These are phyloP conservation scores for Neodiprion lecontei DNA, from an alignment of 1,140 invertebrate genomes.

Conservation along the genomic window DNA sequence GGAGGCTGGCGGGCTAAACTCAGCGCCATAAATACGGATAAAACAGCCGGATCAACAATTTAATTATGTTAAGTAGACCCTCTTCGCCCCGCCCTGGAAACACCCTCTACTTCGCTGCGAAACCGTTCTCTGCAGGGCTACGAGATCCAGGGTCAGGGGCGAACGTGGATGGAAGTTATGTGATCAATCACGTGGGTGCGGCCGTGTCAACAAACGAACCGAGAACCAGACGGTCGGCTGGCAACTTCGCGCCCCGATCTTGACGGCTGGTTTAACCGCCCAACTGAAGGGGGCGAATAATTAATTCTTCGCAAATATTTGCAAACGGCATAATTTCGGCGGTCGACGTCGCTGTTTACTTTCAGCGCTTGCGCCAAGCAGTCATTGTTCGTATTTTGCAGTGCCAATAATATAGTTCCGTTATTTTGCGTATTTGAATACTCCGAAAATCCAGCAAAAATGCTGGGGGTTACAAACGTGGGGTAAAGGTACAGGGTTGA, in stretches of 20 bases:
- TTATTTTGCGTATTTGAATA: too few species aligned
- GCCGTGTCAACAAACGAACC: not conserved
- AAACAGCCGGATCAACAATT: slow-evolving; percentile 7
- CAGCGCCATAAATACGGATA: not conserved
- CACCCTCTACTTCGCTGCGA: not conserved
- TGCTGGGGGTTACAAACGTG: too few species aligned
- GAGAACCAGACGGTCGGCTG: not conserved
- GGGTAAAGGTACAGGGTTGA: too few species aligned
- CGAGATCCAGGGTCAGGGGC: not conserved
- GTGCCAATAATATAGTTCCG: too few species aligned
- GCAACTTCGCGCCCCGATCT: not conserved
- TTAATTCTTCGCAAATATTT: not conserved
- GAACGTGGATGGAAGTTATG: not conserved
- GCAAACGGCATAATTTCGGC: not conserved
- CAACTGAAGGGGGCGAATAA: not conserved
- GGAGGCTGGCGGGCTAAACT: too few species aligned
- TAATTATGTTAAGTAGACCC: slow-evolving; percentile 5
- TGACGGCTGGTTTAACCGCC: not conserved
- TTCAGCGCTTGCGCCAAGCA: too few species aligned
- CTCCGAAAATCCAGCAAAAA: too few species aligned
- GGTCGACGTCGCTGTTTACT: too few species aligned
- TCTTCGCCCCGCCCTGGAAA: not conserved
- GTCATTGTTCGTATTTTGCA: too few species aligned
- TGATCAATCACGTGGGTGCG: slow-evolving; percentile 6
- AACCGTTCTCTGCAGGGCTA: not conserved